Conservation (phyloP, 2,797 vertebrate genomes). For the Sebastes taczanowskii region DNA sequence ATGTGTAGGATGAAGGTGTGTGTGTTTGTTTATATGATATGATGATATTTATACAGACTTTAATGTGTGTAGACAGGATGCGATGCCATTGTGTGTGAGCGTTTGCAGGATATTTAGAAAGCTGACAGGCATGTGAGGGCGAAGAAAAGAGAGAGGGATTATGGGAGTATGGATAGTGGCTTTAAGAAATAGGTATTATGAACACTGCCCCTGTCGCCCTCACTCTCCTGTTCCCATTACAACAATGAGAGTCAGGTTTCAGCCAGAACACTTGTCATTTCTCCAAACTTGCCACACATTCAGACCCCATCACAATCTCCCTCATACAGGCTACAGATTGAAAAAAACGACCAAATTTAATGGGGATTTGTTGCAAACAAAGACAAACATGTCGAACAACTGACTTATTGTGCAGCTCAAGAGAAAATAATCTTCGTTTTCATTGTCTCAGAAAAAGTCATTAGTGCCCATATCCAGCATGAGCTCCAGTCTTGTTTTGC, state of each 20-base stretch:
- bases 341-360: background rate
- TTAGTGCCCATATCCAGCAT: background rate
- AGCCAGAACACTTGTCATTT: slow-evolving; percentile 21
- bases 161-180: background rate
- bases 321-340: background rate
- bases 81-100: background rate
- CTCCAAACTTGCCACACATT: background rate
- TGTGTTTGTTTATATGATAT: background rate
- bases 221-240: slow-evolving; percentile 21
- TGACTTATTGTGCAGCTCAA: background rate
- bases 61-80: slow-evolving; percentile 8
- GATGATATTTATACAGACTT: slow-evolving; percentile 11
- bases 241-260: slow-evolving; percentile 22
- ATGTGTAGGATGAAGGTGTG: background rate
- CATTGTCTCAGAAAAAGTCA: background rate
- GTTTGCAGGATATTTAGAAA: slow-evolving; percentile 10
- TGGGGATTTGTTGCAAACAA: background rate
- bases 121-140: slow-evolving; percentile 18
- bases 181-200: slow-evolving; percentile 2
- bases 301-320: background rate
- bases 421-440: background rate
- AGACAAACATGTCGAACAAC: background rate
- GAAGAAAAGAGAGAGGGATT: background rate
- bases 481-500: background rate
- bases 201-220: background rate